Percentiles rank a stretch among this genome's conserved stretches.
Evolutionary conservation across 2,888 invertebrate species (phyloP).

Genomic region (Apantesis nais): DNA sequence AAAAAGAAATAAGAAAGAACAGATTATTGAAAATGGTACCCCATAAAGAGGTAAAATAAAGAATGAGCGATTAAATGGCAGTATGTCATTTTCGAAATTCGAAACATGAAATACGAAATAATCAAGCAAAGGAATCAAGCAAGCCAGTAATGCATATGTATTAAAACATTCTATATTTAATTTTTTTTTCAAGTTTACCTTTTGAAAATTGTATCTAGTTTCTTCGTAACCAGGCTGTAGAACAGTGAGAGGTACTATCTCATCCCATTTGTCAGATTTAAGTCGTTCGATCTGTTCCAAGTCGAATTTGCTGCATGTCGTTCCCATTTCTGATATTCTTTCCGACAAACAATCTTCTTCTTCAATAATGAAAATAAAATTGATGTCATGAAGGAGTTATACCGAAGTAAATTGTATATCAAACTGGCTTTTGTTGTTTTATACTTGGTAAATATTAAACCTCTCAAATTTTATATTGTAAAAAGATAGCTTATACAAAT

Average conservation of each 20-base stretch:
- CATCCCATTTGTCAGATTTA: slow-evolving; percentile 84
- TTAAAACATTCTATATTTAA: background rate
- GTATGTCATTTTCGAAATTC: no score
- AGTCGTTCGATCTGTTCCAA: slow-evolving; percentile 74
- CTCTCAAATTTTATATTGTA: no score
- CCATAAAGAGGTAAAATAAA: no score
- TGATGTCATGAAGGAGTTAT: background rate
- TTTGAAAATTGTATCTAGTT: slow-evolving; percentile 86
- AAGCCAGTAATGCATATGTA: background rate
- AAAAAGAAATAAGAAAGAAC: background rate
- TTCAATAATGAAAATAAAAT: slow-evolving; percentile 53
- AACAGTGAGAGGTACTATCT: slow-evolving; percentile 82
- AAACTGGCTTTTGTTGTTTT: background rate
- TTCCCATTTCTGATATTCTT: slow-evolving; percentile 77
- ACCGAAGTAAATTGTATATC: background rate
- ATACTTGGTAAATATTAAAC: background rate
- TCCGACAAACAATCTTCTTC: slow-evolving; percentile 78
- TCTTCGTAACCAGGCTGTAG: slow-evolving; percentile 85
- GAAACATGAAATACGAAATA: no score
- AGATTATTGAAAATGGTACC: background rate
- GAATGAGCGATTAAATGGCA: no score
- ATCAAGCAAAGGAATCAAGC: no score
- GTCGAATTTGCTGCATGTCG: slow-evolving; percentile 76
- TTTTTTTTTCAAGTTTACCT: slow-evolving; percentile 57
- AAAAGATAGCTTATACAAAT: background rate